Evolutionary conservation across 53 echinoderm and acorn worm genomes (phyloP), one percentile per base, ranked within the genome.

Genomic region (Glandiceps talaboti): DNA sequence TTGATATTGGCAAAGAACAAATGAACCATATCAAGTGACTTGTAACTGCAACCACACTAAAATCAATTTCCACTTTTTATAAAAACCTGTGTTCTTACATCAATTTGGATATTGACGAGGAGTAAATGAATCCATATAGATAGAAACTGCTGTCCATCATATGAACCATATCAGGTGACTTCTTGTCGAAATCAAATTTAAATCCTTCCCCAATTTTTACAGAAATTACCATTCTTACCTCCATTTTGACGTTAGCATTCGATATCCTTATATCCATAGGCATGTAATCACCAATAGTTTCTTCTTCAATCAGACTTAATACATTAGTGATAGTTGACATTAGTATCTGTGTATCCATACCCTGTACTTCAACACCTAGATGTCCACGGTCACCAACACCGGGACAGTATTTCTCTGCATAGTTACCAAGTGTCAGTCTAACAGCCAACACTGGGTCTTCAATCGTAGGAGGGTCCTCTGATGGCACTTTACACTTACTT

Each of bases 311-410:
- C 1, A 92, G 31, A 10, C 90, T 85, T 20, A 86, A 85, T 0
- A 96, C 29, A 76, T 95, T 85, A 73, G 85, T 87, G 1, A 96
- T 80, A 1, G 96, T 93, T 26, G 90, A 93, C 81, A 86, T 90
- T n/a, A 89, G 74, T 31, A 96, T 86, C 20, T 92, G 86, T 1
- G 87, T 74, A 33, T 83, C 85, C 0, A 96, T 76, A 30, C 88
- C 85, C 74, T 75, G 73, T 14, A 96, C 97, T 91, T 91, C 84
- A 27, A 96, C 32, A 74, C 90, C 87, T 28, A 91, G 74, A 28
- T 85, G 85, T 0, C 97, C 97, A 74, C 93, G 83, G 27, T 96
- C 97, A 74, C 85, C 85, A 26, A 84, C 97, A 31, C 81, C 79
- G 74, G 86, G 81, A 81, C 89, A 93, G 20, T 90, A 84, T 30